These are phyloP conservation scores for Melipona beecheii DNA, from an alignment of 2,888 invertebrate genomes.

Conservation along the genomic window DNA sequence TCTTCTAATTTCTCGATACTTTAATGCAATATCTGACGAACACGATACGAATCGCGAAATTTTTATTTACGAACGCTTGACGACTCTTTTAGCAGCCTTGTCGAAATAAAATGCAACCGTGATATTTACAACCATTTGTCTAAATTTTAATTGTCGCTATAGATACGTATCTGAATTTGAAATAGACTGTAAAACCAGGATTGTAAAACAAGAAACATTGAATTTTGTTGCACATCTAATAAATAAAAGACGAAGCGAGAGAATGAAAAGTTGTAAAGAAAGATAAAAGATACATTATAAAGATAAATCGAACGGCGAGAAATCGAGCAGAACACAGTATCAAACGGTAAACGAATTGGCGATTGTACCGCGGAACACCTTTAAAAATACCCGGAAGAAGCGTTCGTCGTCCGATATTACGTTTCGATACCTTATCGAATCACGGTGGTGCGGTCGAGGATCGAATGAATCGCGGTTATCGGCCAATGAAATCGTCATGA, in stretches of 20 bases:
- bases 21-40: background rate
- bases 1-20: background rate
- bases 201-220: background rate
- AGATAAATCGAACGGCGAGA: conserved; percentile 22
- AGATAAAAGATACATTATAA: background rate
- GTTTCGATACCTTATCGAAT: conserved; percentile 68
- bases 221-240: background rate
- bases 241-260: background rate
- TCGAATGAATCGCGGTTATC: conserved; percentile 70
- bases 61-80: background rate
- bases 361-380: conserved; percentile 9
- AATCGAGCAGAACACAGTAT: conserved; percentile 6
- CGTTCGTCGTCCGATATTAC: conserved; percentile 41
- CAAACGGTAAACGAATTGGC: background rate
- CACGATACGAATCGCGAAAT: background rate
- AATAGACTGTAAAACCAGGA: background rate
- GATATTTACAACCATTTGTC: too few relatives aligned
- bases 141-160: too few relatives aligned
- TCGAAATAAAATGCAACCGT: too few relatives aligned
- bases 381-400: conserved; percentile 25
- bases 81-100: too few relatives aligned
- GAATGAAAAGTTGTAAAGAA: background rate
- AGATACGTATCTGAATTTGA: too few relatives aligned
- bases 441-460: conserved; percentile 61
- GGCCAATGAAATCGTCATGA: conserved; percentile 73